These are phyloP conservation scores for Lota lota DNA, from an alignment of 2,113 vertebrate species.

Conservation along the genomic window DNA sequence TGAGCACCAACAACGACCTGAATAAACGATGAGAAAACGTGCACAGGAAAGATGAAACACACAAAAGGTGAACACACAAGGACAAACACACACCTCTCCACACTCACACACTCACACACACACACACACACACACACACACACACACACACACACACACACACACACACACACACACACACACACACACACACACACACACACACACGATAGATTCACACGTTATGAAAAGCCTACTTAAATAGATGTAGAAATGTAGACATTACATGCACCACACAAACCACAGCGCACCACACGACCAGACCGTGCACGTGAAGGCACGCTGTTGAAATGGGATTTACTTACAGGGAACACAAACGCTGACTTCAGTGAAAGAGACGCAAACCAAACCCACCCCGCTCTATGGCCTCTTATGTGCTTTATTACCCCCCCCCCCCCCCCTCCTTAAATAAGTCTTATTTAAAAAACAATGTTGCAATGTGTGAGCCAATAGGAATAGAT, in stretches of 20 bases:
- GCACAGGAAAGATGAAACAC: too few relatives aligned
- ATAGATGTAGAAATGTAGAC: too few relatives aligned
- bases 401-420: slow-evolving; percentile 23
- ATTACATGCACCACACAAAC: slow-evolving; percentile 5
- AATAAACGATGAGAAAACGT: too few relatives aligned
- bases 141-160: slow-evolving; percentile 23
- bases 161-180: slow-evolving; percentile 18
- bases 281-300: background rate
- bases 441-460: slow-evolving; percentile 32
- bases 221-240: too few relatives aligned
- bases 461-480: slow-evolving; percentile 25
- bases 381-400: background rate
- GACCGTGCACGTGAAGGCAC: slow-evolving; percentile 7
- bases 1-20: too few relatives aligned
- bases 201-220: too few relatives aligned
- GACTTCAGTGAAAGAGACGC: slow-evolving; percentile 17
- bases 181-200: background rate
- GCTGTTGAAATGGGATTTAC: slow-evolving; percentile 35
- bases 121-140: slow-evolving; percentile 14
- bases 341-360: slow-evolving; percentile 28
- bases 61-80: too few relatives aligned
- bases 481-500: slow-evolving; percentile 26
- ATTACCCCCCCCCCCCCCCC: background rate
- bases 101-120: background rate
- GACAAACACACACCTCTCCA: too few relatives aligned